Evolutionary conservation across 2,113 vertebrate genomes (phyloP).

Genomic region (Syrrhaptes paradoxus): DNA sequence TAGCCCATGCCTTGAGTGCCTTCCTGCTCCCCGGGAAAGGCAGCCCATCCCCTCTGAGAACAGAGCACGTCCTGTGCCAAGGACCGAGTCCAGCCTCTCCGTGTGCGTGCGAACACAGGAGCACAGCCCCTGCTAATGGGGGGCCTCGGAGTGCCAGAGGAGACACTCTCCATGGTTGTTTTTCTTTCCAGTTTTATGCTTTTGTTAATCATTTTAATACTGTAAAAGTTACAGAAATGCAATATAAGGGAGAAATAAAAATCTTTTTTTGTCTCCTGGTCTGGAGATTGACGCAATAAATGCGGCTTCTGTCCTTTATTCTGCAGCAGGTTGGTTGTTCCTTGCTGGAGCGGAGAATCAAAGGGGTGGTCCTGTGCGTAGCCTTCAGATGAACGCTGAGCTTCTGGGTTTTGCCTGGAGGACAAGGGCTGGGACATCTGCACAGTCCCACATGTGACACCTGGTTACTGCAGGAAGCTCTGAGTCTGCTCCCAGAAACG

Average conservation of each 20-base stretch:
- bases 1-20: conserved; percentile 58
- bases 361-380: accelerated
- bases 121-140: not conserved
- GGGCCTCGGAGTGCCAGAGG: not conserved
- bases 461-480: not conserved
- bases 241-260: conserved; percentile 55
- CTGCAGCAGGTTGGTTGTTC: too few species aligned
- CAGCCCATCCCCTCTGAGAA: not conserved
- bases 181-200: conserved; percentile 50
- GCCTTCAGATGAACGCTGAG: not conserved
- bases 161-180: conserved; percentile 2
- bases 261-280: not conserved
- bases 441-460: not conserved
- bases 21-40: conserved; percentile 40
- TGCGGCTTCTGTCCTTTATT: not conserved
- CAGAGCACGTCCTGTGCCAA: not conserved
- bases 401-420: not conserved
- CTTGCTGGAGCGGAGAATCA: not conserved
- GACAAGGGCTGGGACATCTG: not conserved
- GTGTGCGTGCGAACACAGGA: not conserved
- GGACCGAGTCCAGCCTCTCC: not conserved
- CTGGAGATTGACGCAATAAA: conserved; percentile 33
- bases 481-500: not conserved
- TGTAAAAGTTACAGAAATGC: conserved; percentile 5
- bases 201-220: conserved; percentile 61